These are phyloP conservation scores for Apis florea DNA, from an alignment of 1,140 invertebrate genomes.

Conservation along the genomic window DNA sequence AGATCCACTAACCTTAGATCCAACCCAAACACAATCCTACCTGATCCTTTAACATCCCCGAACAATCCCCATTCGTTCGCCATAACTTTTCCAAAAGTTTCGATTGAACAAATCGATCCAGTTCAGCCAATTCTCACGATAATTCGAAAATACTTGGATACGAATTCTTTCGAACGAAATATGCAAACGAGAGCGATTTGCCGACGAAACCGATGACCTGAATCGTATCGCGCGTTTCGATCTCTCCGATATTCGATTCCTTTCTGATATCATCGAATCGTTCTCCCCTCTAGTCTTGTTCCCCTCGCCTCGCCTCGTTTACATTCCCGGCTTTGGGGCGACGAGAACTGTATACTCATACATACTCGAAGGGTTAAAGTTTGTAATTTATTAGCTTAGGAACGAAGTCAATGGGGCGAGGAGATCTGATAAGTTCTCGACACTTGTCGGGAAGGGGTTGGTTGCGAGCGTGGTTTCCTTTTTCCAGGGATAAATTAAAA, in stretches of 20 bases:
- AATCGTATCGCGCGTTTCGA: neutral
- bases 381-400: slow-evolving; percentile 11
- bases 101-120: neutral
- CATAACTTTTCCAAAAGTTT: neutral
- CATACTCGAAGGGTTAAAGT: neutral
- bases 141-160: neutral
- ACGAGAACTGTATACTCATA: neutral
- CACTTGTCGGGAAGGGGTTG: slow-evolving; percentile 18
- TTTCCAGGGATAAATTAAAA: slow-evolving; percentile 37
- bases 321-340: neutral
- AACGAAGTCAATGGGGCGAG: slow-evolving; percentile 28
- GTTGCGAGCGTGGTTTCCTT: neutral
- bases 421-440: slow-evolving; percentile 44
- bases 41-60: too few relatives aligned
- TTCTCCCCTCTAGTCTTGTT: neutral
- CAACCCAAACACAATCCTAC: too few relatives aligned
- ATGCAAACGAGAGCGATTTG: slow-evolving; percentile 22
- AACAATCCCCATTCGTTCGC: neutral
- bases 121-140: too few relatives aligned
- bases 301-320: too few relatives aligned
- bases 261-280: slow-evolving; percentile 12
- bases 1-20: too few relatives aligned
- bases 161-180: neutral
- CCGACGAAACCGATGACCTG: neutral
- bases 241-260: neutral